phyloP scores from a whole-genome alignment of 2,888 invertebrate genomes.

The Prionchulus punctatus region DNA sequence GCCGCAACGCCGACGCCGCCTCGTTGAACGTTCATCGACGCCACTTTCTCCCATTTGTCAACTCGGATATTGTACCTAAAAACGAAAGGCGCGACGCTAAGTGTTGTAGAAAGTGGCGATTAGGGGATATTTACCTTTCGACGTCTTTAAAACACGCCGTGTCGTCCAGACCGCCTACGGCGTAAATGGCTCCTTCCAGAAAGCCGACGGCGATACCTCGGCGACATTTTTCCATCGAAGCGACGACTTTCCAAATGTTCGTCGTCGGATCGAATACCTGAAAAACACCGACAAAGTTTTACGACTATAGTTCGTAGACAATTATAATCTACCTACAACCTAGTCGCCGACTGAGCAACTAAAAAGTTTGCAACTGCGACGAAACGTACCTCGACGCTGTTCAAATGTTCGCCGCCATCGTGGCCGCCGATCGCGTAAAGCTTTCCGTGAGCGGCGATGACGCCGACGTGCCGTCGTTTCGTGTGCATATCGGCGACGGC shows the following conservation, averaged over 20 bases:
- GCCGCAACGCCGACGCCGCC: slow-evolving; percentile 40
- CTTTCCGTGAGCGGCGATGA: slow-evolving; percentile 35
- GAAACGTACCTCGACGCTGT: slow-evolving; percentile 34
- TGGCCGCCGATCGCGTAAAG: slow-evolving; percentile 40
- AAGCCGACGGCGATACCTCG: slow-evolving; percentile 40
- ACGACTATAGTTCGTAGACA: not conserved
- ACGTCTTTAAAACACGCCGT: slow-evolving; percentile 38
- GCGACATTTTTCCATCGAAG: slow-evolving; percentile 35
- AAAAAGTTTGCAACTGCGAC: not conserved
- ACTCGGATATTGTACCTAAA: slow-evolving; percentile 35
- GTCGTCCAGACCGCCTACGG: slow-evolving; percentile 41
- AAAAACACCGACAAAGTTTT: no score
- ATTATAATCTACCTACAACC: not conserved
- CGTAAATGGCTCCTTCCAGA: slow-evolving; percentile 39
- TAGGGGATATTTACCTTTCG: slow-evolving; percentile 23
- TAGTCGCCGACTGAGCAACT: not conserved
- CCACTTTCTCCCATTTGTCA: slow-evolving; percentile 37
- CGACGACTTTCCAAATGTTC: slow-evolving; percentile 34
- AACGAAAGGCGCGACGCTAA: not conserved
- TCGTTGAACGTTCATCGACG: slow-evolving; percentile 37
- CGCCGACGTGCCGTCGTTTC: slow-evolving; percentile 39
- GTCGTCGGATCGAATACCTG: slow-evolving; percentile 32
- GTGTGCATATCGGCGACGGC: slow-evolving; percentile 38
- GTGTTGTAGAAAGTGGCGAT: not conserved
- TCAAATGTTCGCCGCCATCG: slow-evolving; percentile 39